phyloP scores from a whole-genome alignment of 2,797 vertebrate genomes.

The Clarias fuscus region DNA sequence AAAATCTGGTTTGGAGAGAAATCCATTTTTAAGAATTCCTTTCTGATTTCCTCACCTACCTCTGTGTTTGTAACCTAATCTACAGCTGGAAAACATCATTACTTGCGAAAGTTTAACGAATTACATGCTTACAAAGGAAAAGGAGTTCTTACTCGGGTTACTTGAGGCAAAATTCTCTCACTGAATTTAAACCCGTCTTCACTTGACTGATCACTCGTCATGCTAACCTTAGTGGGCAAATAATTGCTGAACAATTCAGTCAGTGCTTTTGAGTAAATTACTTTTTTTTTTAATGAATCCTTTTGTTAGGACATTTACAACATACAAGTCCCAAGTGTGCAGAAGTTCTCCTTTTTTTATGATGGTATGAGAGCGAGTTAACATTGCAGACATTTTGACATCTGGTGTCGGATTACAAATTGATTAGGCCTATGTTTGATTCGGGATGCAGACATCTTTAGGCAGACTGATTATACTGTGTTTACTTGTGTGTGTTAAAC shows the following conservation, averaged over 20 bases:
- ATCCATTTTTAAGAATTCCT: neutral
- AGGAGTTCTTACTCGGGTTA: neutral
- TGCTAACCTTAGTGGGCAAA: neutral
- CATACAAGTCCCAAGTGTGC: neutral
- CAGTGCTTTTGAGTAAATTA: neutral
- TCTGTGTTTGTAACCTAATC: neutral
- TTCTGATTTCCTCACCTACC: neutral
- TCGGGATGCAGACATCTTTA: neutral
- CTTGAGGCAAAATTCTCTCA: neutral
- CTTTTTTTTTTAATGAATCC: neutral
- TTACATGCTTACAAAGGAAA: neutral
- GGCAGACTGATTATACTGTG: neutral
- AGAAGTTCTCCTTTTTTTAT: neutral
- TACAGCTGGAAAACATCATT: neutral
- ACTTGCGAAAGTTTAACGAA: neutral
- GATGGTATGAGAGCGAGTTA: neutral
- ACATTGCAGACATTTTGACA: neutral
- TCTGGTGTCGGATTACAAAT: slow-evolving; percentile 11
- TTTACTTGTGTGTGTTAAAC: neutral
- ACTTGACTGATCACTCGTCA: neutral
- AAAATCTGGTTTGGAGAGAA: neutral
- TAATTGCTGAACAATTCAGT: neutral
- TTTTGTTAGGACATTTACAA: neutral
- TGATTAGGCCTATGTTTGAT: neutral
- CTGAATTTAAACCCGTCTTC: neutral